These are phyloP conservation scores for Thera obeliscata DNA, from an alignment of 2,888 invertebrate species.

Conservation along the genomic window DNA sequence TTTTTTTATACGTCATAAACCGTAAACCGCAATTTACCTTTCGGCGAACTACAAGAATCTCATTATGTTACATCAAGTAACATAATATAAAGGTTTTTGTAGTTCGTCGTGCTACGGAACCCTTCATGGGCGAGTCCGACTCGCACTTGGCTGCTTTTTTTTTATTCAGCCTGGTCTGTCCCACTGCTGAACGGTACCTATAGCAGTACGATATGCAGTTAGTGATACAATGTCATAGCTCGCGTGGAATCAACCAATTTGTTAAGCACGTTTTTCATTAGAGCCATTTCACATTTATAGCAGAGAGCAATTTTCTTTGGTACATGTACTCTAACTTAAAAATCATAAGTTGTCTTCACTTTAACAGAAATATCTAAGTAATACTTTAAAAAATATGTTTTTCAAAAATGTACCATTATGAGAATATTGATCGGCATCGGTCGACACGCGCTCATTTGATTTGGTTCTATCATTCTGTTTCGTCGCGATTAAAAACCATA, in stretches of 20 bases:
- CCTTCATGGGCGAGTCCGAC: no score
- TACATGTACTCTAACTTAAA: not conserved
- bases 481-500: slow-evolving; percentile 18
- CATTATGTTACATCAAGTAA: no score
- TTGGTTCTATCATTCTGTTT: slow-evolving; percentile 24
- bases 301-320: not conserved
- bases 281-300: slow-evolving; percentile 13
- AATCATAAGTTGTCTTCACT: not conserved
- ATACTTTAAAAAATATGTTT: no score
- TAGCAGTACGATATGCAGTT: not conserved
- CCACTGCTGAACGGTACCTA: not conserved
- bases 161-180: no score
- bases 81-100: no score
- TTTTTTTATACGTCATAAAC: no score
- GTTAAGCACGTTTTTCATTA: slow-evolving; percentile 20
- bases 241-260: slow-evolving; percentile 18
- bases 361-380: no score
- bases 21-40: no score
- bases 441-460: slow-evolving; percentile 26
- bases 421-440: slow-evolving; percentile 19
- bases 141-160: no score
- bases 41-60: no score
- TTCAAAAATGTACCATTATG: not conserved
- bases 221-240: slow-evolving; percentile 11
- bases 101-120: no score